Percentiles rank a stretch among this genome's conserved stretches.
Evolutionary conservation across 2,888 invertebrate species (phyloP).

Genomic region (Cephus rjabovi): DNA sequence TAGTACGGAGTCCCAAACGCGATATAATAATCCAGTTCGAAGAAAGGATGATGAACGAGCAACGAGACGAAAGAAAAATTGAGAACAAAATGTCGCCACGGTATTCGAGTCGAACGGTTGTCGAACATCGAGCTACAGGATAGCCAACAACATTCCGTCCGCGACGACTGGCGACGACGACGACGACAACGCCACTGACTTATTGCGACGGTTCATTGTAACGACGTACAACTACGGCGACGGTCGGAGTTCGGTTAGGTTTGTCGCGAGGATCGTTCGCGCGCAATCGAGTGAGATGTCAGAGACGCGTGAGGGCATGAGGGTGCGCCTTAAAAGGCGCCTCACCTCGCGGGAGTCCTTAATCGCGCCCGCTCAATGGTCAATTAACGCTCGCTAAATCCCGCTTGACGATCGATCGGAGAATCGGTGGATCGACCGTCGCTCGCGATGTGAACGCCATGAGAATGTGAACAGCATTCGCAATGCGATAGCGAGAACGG

Average conservation of each 20-base stretch:
- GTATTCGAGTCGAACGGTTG: slow-evolving; percentile 15
- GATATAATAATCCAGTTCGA: background rate
- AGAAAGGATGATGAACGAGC: background rate
- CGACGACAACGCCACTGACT: background rate
- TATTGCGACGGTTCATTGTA: background rate
- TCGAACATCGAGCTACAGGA: slow-evolving; percentile 19
- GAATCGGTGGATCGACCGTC: background rate
- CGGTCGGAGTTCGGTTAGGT: background rate
- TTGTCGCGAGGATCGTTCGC: slow-evolving; percentile 1
- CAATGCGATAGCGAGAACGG: background rate
- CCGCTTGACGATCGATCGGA: slow-evolving; percentile 23
- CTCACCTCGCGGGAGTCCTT: slow-evolving; percentile 14
- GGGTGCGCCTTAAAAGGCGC: slow-evolving; percentile 19
- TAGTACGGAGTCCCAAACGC: background rate
- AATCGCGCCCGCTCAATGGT: slow-evolving; percentile 31
- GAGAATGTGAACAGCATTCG: background rate
- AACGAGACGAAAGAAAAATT: background rate
- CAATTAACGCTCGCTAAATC: slow-evolving; percentile 35
- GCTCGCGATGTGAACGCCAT: background rate
- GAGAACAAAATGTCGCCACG: background rate
- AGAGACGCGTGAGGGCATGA: slow-evolving; percentile 16
- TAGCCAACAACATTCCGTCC: slow-evolving; percentile 21
- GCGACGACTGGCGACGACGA: background rate
- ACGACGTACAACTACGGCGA: background rate
- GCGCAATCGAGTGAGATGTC: slow-evolving; percentile 4